A percentile compares a stretch with the other conserved stretches of the same genome.
Evolutionary conservation across 2,113 vertebrate species (phyloP).

Genomic region (Dascyllus trimaculatus): DNA sequence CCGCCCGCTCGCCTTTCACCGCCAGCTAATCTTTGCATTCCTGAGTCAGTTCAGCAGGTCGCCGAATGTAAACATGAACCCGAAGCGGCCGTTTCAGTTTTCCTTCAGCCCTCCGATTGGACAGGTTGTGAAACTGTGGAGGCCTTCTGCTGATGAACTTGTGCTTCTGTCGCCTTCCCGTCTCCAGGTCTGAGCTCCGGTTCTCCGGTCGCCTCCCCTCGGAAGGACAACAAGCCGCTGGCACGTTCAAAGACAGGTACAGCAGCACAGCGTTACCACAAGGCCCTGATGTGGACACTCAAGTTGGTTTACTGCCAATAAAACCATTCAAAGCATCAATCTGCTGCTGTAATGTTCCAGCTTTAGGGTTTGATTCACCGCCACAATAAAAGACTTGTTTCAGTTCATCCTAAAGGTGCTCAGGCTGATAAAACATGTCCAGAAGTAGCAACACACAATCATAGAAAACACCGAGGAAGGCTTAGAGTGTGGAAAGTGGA

Average conservation of each 20-base stretch:
- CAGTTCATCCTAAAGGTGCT: too few species aligned
- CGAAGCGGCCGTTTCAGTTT: background rate
- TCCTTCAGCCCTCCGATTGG: background rate
- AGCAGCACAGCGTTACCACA: too few species aligned
- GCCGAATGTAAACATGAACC: background rate
- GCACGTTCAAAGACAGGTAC: slow-evolving; percentile 69
- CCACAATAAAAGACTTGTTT: too few species aligned
- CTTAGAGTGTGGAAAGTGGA: too few species aligned
- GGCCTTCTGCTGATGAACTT: background rate
- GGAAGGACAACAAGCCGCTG: slow-evolving; percentile 2
- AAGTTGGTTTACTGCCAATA: too few species aligned
- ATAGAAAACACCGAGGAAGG: too few species aligned
- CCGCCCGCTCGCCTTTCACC: slow-evolving; percentile 14
- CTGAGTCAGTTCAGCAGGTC: slow-evolving; percentile 16
- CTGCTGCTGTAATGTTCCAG: too few species aligned
- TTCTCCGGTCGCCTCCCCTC: slow-evolving; percentile 32
- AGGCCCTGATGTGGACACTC: too few species aligned
- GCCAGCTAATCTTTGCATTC: slow-evolving; percentile 34
- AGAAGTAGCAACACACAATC: too few species aligned
- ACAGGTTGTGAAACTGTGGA: slow-evolving; percentile 21
- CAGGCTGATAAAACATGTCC: too few species aligned
- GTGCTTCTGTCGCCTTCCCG: background rate
- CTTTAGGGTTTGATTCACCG: too few species aligned
- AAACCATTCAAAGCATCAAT: too few species aligned
- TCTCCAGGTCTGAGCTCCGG: slow-evolving; percentile 46